A percentile compares a stretch with the other conserved stretches of the same genome.
These are phyloP conservation scores for Passerculus sandwichensis DNA, from an alignment of 2,797 vertebrate genomes.

Conservation along the genomic window DNA sequence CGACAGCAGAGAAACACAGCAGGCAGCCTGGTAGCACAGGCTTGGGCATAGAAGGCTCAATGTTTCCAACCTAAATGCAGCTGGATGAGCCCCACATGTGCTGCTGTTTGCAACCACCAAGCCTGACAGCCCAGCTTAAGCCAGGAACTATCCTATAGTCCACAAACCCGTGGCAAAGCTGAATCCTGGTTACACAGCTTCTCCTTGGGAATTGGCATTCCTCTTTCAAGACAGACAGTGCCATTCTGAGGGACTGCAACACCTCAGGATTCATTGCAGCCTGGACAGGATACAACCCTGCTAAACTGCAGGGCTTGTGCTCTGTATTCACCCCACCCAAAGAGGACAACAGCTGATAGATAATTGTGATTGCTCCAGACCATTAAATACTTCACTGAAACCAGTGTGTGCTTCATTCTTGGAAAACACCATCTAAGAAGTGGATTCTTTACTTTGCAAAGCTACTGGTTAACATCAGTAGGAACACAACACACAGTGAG, in stretches of 20 bases:
- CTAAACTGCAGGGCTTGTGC: neutral
- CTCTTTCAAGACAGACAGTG: neutral
- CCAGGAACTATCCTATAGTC: accelerated
- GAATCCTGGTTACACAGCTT: neutral
- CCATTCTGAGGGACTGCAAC: neutral
- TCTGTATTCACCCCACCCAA: neutral
- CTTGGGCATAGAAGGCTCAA: neutral
- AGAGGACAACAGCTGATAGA: neutral
- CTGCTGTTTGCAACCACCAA: neutral
- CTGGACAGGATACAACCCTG: neutral
- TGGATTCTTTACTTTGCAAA: neutral
- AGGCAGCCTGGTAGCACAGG: neutral
- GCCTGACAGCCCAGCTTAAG: neutral
- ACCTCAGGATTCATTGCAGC: neutral
- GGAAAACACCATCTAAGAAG: neutral
- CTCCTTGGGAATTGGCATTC: neutral
- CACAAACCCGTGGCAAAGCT: neutral
- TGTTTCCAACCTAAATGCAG: neutral
- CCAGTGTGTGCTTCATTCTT: neutral
- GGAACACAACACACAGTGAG: neutral
- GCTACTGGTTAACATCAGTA: neutral
- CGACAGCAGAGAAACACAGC: neutral
- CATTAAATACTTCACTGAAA: neutral
- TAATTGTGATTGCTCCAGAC: neutral
- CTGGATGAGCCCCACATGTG: neutral